phyloP scores from a whole-genome alignment of 2,113 vertebrate genomes.

The Lichenostomus cassidix region DNA sequence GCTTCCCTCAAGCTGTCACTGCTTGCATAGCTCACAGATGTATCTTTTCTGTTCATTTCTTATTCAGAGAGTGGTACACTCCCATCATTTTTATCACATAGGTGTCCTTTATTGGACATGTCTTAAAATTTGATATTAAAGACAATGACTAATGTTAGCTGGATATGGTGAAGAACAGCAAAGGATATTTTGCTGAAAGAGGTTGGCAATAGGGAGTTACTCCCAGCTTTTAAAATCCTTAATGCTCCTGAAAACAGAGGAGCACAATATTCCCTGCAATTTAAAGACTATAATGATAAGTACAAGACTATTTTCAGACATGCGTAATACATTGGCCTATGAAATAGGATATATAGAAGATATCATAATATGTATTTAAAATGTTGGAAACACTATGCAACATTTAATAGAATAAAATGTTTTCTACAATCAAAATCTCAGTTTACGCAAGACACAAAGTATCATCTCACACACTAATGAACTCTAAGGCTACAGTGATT shows the following conservation, averaged over 20 bases:
- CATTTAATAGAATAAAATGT: neutral
- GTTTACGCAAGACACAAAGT: neutral
- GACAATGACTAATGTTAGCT: neutral
- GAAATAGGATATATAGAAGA: neutral
- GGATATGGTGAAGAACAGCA: neutral
- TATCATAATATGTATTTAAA: neutral
- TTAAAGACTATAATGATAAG: neutral
- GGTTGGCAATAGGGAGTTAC: neutral
- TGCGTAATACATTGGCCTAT: neutral
- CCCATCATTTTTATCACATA: neutral
- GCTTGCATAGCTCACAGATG: neutral
- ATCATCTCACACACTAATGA: neutral
- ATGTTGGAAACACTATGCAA: neutral
- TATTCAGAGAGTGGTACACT: neutral
- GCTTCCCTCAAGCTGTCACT: neutral
- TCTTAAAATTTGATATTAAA: neutral
- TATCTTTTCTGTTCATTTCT: neutral
- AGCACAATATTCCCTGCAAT: neutral
- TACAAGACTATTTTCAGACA: neutral
- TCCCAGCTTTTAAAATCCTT: neutral
- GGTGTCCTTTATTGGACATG: neutral
- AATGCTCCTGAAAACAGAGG: neutral
- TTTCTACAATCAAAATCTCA: neutral
- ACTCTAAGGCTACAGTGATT: neutral
- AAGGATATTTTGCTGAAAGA: neutral